These are phyloP conservation scores for Podargus strigoides DNA, from an alignment of 2,797 vertebrate genomes.

Conservation along the genomic window DNA sequence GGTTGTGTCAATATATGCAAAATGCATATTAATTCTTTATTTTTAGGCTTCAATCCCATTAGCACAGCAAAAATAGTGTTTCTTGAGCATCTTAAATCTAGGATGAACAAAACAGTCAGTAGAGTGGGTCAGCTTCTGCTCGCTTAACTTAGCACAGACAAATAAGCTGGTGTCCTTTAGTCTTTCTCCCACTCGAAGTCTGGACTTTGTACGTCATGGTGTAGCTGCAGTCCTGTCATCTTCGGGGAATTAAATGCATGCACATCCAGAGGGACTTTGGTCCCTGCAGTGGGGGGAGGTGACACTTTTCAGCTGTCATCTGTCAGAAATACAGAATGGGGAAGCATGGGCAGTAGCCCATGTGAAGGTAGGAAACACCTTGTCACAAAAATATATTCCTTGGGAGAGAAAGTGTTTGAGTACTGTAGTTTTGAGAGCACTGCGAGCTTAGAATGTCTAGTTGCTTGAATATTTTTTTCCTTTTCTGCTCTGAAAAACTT, in stretches of 20 bases:
- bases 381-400: neutral
- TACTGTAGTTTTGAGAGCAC: neutral
- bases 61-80: neutral
- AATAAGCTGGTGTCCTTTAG: neutral
- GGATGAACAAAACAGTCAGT: neutral
- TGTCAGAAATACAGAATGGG: neutral
- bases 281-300: accelerated
- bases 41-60: neutral
- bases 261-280: neutral
- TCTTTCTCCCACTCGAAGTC: neutral
- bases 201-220: accelerated
- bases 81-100: neutral
- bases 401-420: neutral
- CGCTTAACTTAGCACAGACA: neutral
- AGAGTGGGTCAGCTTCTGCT: neutral
- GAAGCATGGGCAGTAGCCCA: accelerated
- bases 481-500: neutral
- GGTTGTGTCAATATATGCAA: neutral
- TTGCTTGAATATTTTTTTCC: neutral
- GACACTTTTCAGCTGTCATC: neutral
- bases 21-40: neutral
- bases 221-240: neutral
- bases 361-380: neutral
- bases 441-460: neutral
- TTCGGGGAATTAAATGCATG: neutral